These are phyloP conservation scores for Cercopithecus diana DNA, from an alignment of 2,797 vertebrate genomes.

Conservation along the genomic window DNA sequence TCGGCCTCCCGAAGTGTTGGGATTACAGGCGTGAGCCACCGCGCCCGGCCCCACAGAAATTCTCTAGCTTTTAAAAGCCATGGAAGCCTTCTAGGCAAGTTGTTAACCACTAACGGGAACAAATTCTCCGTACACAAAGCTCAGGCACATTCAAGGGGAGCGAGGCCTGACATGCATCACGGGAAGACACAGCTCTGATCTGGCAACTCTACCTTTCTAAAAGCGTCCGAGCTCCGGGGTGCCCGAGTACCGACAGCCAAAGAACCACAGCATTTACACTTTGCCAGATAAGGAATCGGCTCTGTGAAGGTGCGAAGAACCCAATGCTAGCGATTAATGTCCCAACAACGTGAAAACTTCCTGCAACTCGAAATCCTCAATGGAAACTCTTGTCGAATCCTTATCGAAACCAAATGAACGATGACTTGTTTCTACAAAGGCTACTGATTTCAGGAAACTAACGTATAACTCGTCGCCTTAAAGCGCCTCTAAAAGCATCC, in stretches of 20 bases:
- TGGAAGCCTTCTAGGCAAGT: rapidly evolving
- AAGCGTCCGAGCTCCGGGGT: neutral
- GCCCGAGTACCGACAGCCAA: too few relatives aligned
- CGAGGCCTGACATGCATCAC: neutral
- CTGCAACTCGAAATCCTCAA: neutral
- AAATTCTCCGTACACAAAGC: too few relatives aligned
- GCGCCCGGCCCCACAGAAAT: neutral
- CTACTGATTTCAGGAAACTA: neutral
- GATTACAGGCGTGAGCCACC: too few relatives aligned
- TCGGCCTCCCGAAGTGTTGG: too few relatives aligned
- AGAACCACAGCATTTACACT: neutral
- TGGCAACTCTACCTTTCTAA: neutral
- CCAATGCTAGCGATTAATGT: rapidly evolving
- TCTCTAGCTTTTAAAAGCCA: neutral
- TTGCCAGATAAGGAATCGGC: rapidly evolving
- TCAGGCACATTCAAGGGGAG: neutral
- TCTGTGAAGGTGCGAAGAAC: neutral
- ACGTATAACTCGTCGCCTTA: neutral
- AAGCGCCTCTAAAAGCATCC: neutral
- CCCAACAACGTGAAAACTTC: neutral
- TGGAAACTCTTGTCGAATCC: neutral
- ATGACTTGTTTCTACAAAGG: neutral
- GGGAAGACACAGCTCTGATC: too few relatives aligned
- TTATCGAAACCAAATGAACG: neutral
- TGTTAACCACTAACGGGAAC: neutral